A percentile compares a stretch with the other conserved stretches of the same genome.
phyloP scores from a whole-genome alignment of 2,113 vertebrate genomes.

The Petroica traversi region DNA sequence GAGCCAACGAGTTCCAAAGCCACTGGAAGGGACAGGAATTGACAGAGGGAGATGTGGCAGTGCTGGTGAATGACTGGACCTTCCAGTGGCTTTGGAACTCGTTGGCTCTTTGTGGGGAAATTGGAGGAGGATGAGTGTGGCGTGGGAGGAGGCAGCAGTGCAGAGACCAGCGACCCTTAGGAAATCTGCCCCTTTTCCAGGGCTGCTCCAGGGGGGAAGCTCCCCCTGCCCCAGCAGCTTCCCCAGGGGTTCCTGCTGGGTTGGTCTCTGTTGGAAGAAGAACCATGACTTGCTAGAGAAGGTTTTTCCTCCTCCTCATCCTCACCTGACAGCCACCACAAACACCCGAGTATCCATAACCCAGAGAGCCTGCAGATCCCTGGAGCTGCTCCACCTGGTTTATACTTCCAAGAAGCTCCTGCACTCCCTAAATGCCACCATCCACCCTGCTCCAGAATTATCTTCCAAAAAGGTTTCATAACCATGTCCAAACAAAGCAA shows the following conservation, averaged over 20 bases:
- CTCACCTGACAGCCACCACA: background rate
- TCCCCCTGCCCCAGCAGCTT: background rate
- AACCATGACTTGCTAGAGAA: background rate
- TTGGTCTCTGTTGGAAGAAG: background rate
- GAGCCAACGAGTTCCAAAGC: no score
- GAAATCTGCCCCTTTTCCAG: background rate
- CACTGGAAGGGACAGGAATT: no score
- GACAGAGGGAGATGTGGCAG: no score
- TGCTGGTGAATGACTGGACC: no score
- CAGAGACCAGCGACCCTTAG: background rate
- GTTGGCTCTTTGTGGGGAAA: background rate
- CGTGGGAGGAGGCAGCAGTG: background rate
- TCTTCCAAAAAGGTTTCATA: background rate
- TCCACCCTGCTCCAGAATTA: background rate
- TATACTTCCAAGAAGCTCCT: background rate
- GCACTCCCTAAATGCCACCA: background rate
- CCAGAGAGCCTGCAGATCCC: background rate
- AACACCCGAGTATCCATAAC: background rate
- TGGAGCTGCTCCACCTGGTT: background rate
- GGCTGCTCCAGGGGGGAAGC: background rate
- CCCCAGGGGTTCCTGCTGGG: background rate
- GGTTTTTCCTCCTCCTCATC: background rate
- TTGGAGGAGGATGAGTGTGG: background rate
- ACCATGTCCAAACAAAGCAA: background rate
- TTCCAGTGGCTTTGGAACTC: background rate